A percentile compares a stretch with the other conserved stretches of the same genome.
These are phyloP conservation scores for Grapholita molesta DNA, from an alignment of 1,140 invertebrate species.

Conservation along the genomic window DNA sequence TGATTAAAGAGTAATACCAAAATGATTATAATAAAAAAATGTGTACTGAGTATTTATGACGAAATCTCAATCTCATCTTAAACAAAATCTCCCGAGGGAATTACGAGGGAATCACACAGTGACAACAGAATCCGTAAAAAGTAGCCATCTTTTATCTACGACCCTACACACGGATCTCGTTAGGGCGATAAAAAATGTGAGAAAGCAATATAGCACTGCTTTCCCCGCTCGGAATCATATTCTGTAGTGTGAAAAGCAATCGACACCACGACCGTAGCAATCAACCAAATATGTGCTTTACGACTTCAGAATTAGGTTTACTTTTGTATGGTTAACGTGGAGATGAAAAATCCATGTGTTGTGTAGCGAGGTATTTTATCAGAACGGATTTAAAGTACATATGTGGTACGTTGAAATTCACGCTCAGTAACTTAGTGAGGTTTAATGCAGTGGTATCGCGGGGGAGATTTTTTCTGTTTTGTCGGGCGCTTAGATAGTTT, in stretches of 20 bases:
- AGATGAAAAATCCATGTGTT: slow-evolving; percentile 35
- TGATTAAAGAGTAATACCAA: too few relatives aligned
- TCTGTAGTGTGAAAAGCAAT: slow-evolving; percentile 39
- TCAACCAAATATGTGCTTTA: neutral
- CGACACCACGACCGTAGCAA: slow-evolving; percentile 24
- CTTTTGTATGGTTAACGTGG: slow-evolving; percentile 19
- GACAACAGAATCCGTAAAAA: neutral
- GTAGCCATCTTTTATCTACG: neutral
- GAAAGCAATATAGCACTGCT: slow-evolving; percentile 35
- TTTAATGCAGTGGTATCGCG: slow-evolving; percentile 2
- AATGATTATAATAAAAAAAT: too few relatives aligned
- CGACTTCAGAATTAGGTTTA: neutral
- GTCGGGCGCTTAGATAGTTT: neutral
- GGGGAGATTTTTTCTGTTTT: neutral
- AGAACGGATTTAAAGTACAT: slow-evolving; percentile 30
- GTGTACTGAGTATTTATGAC: too few relatives aligned
- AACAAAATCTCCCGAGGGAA: too few relatives aligned
- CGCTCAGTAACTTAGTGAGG: slow-evolving; percentile 13
- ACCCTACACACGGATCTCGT: slow-evolving; percentile 1
- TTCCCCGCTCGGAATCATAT: slow-evolving; percentile 53
- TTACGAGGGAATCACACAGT: too few relatives aligned
- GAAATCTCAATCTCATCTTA: too few relatives aligned
- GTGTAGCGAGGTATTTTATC: slow-evolving; percentile 46
- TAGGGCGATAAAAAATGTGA: slow-evolving; percentile 11
- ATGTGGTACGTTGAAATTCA: slow-evolving; percentile 1